Evolutionary conservation across 2,113 vertebrate species (phyloP).

Genomic region (Apaloderma vittatum): DNA sequence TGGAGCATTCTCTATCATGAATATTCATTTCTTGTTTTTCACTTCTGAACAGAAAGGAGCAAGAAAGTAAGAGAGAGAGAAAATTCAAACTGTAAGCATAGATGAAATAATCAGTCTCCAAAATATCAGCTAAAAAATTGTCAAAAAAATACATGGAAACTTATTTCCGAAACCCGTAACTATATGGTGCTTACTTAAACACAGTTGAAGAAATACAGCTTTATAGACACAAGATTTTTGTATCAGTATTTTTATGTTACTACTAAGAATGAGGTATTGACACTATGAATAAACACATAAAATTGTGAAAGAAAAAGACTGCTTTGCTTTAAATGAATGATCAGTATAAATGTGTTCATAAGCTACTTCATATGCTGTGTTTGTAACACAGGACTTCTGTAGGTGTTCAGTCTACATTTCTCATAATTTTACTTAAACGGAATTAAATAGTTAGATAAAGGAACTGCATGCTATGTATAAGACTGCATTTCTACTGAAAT

Average conservation of each 20-base stretch:
- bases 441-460: not conserved
- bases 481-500: not conserved
- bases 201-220: not conserved
- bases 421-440: not conserved
- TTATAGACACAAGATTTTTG: not conserved
- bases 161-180: not conserved
- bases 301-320: not conserved
- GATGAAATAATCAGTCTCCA: not conserved
- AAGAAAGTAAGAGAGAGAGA: not conserved
- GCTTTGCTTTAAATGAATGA: not conserved
- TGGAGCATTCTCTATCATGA: not conserved
- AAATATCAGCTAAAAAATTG: not conserved
- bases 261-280: not conserved
- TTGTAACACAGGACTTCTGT: not conserved
- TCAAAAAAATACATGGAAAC: not conserved
- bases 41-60: not conserved
- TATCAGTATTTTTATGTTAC: not conserved
- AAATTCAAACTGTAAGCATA: not conserved
- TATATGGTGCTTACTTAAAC: not conserved
- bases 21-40: not conserved
- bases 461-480: not conserved
- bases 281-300: not conserved
- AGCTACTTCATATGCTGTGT: not conserved
- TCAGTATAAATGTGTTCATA: not conserved
- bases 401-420: not conserved